Percentiles rank a stretch among this genome's conserved stretches.
Conservation (phyloP, 2,113 vertebrate genomes). For the Ctenomys sociabilis region DNA sequence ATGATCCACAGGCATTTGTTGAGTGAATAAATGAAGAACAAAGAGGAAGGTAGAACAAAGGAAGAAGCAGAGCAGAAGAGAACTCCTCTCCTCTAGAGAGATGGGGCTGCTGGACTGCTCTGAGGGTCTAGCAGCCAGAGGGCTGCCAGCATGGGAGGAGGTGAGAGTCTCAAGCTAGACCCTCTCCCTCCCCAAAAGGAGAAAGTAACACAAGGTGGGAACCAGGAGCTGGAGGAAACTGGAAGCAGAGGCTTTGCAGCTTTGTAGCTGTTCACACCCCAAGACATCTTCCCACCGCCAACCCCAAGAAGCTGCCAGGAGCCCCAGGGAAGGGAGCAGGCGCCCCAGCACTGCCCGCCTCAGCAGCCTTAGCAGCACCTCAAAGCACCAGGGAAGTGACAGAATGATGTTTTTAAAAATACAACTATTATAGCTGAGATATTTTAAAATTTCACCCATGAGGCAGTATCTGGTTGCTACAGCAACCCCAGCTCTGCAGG, state of each 20-base stretch:
- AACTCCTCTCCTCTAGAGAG: not conserved
- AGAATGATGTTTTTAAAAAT: conserved; percentile 3
- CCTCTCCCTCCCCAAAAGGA: not conserved
- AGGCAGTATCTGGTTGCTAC: conserved; percentile 71
- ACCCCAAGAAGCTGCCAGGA: conserved; percentile 48
- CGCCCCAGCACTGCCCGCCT: not conserved
- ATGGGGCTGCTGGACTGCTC: not conserved
- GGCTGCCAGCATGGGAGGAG: not conserved
- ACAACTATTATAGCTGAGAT: conserved; percentile 48
- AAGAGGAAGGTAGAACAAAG: not conserved
- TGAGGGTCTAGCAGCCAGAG: not conserved
- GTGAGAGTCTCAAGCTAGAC: not conserved
- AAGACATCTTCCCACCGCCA: conserved; percentile 48
- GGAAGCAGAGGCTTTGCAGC: conserved; percentile 21
- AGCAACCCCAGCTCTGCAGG: conserved; percentile 75
- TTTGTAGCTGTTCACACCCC: conserved; percentile 22
- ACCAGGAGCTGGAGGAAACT: not conserved
- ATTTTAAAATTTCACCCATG: conserved; percentile 73
- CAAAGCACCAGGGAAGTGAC: conserved; percentile 14
- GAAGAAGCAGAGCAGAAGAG: not conserved
- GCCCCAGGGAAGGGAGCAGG: not conserved
- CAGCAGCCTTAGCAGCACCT: conserved; percentile 15
- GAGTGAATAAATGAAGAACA: not conserved
- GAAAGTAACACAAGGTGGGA: conserved; percentile 34
- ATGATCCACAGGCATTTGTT: not conserved